Evolutionary conservation across 2,888 invertebrate species (phyloP), one percentile per base, ranked within the genome.

Genomic region (Galerucella pusilla): DNA sequence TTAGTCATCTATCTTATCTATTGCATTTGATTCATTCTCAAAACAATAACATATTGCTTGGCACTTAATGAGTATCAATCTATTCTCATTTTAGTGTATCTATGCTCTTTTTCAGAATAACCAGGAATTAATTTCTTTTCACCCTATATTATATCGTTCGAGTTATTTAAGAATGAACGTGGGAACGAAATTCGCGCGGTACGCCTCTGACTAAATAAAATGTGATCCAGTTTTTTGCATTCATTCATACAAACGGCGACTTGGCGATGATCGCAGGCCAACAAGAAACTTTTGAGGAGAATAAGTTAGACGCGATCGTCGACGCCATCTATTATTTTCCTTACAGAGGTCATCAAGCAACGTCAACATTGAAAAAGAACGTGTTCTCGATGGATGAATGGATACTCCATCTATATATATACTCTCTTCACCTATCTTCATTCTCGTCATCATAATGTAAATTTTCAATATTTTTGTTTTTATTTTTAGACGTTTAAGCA

Each of bases 351-450:
- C 68, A 64, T 73, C 77, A 73, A 75, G 68, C 60, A 65, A 75
- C 71, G 72, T 77, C 75, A 68, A 69, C 73, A 72, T 75, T 66
- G 66, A 76, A 68, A 75, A 75, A 74, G 73, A 75, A 75, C 71
- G 77, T 71, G 71, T 75, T 74, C 49, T 67, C 69, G 69, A 71
- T 45, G 59, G 59, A 71, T 65, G 71, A 71, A 71, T 71, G 71
- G 59, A 71, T 65, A 42, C 71, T 66, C 59, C 71, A 71, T 71
- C 63, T 71, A 66, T 20, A 10, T 54, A 54, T n/a, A 3, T 12
- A 12, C 71, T 63, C 63, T 65, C 59, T 46, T 71, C 59, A 46
- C 71, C 64, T 65, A 65, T 46, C 42, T 73, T 64, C 57, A 16
- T 25, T 16, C 59, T 57, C 46, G 57, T 54, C 67, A 46, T 60